phyloP scores from a whole-genome alignment of 2,797 vertebrate genomes.

The Forpus xanthops region DNA sequence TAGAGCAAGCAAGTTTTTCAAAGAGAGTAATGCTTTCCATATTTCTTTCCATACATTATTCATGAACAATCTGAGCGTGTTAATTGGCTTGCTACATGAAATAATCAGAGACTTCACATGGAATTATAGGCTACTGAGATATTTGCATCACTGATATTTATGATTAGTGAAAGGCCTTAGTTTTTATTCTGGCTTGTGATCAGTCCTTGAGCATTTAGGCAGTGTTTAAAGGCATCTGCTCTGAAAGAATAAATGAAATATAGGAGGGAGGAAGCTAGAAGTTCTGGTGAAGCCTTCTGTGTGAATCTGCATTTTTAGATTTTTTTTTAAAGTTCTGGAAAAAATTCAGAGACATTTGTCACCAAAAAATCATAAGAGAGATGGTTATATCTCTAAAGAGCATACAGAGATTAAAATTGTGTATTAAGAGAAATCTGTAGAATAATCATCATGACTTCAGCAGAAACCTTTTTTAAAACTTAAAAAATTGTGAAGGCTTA shows the following conservation, averaged over 20 bases:
- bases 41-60: slow-evolving; percentile 3
- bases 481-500: neutral
- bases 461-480: neutral
- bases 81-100: slow-evolving; percentile 4
- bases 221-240: neutral
- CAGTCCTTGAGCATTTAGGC: neutral
- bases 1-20: neutral
- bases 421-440: neutral
- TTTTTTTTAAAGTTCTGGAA: neutral
- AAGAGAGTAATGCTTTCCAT: neutral
- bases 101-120: neutral
- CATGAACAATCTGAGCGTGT: neutral
- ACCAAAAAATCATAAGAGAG: neutral
- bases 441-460: neutral
- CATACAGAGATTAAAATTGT: neutral
- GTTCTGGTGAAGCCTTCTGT: neutral
- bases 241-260: neutral
- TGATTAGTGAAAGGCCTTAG: neutral
- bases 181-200: neutral
- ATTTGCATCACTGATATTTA: neutral
- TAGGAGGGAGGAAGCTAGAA: neutral
- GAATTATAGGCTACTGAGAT: neutral
- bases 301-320: neutral
- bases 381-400: neutral
- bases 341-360: neutral